Base-by-base conservation (phyloP, 2,113 vertebrate genomes). In the Aspiorhynchus laticeps region DNA sequence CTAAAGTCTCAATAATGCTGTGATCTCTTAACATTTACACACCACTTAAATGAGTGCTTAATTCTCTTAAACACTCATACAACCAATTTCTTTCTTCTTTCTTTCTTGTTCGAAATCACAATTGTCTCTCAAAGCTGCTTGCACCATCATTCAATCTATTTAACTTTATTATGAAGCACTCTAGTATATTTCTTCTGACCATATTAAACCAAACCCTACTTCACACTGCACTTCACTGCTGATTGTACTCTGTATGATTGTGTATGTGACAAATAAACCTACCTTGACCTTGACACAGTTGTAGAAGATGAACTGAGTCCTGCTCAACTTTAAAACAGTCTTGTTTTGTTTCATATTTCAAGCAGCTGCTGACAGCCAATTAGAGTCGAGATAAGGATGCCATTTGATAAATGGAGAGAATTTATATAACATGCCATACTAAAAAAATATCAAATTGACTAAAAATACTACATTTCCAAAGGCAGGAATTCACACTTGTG, bases 381-480 rank as follows among this genome's bases (percentile, higher is more conserved):
- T 85, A 79, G 38, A 31, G 46, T 86, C 69, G 83, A 84, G 85
- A 59, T 17, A 21, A 61, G 48, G 86, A 80, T 67, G 51, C 28
- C 80, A 80, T 33, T 78, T 67, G 61, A 88, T 85, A 69, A 85
- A 63, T 28, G 31, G 71, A 43, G 5, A 78, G 85, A 84, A 92
- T 90, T 56, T 17, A 80, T 17, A 48, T 83, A 87, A 43, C 86
- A 88, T 84, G 69, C 80, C 53, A 61, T 88, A 59, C 88, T 90
- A 48, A 88, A 56, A 90, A 89, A 88, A 89, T 56, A 87, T 81
- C 5, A 9, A 31, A 91, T 89, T 89, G 59, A 43, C 77, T 85
- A 87, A 67, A 80, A 17, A 67, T 80, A 85, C 43, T 76, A 36
- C 11, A 89, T 82, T 79, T 69, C 71, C 46, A 56, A 69, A 93